These are phyloP conservation scores for Pseudopipra pipra DNA, from an alignment of 2,113 vertebrate species.

Conservation along the genomic window DNA sequence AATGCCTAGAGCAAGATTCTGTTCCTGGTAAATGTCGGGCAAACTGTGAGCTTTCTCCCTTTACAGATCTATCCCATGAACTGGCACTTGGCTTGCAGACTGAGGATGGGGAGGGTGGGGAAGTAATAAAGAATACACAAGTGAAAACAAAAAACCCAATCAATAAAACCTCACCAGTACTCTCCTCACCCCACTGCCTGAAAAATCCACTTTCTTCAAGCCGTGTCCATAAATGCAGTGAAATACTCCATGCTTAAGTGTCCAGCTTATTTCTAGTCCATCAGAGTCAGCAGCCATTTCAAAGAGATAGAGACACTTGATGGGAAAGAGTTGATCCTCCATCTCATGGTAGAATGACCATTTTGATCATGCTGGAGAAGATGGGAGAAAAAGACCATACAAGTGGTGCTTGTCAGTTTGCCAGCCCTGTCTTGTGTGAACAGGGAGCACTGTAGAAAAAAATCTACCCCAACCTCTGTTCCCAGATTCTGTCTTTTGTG, in stretches of 20 bases:
- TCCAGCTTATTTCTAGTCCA: neutral
- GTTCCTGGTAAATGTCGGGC: neutral
- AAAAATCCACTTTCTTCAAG: neutral
- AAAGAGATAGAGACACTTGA: neutral
- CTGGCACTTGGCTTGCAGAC: neutral
- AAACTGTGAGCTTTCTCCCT: neutral
- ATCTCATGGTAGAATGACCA: neutral
- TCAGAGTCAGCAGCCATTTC: neutral
- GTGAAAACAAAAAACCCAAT: fast-evolving
- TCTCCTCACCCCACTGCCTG: neutral
- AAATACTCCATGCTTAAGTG: neutral
- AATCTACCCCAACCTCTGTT: neutral
- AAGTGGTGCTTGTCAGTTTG: neutral
- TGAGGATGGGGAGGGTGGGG: fast-evolving
- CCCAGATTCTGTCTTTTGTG: neutral
- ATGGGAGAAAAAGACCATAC: neutral
- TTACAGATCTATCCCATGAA: neutral
- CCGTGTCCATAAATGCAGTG: neutral
- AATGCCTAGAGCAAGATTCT: neutral
- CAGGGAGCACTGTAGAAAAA: neutral
- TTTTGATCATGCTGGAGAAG: neutral
- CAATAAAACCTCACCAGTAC: neutral
- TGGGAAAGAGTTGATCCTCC: neutral
- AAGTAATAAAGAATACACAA: neutral
- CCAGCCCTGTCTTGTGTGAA: neutral